These are phyloP conservation scores for Herpailurus yagouaroundi DNA, from an alignment of 2,113 vertebrate genomes.

Conservation along the genomic window DNA sequence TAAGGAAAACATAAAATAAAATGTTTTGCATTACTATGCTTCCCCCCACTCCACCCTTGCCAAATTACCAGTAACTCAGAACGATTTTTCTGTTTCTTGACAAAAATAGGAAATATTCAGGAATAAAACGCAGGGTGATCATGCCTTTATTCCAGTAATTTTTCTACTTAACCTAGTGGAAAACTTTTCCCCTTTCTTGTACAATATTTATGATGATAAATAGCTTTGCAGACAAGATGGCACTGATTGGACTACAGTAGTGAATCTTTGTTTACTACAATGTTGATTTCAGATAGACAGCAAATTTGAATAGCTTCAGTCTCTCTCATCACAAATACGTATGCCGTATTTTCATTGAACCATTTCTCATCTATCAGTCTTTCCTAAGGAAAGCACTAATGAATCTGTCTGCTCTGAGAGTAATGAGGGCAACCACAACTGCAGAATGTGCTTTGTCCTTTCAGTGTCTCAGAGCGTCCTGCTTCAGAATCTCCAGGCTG, in stretches of 20 bases:
- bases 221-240: slow-evolving; percentile 4
- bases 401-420: background rate
- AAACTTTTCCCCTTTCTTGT: background rate
- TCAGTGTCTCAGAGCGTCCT: background rate
- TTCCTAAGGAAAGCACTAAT: background rate
- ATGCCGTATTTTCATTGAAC: background rate
- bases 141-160: background rate
- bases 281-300: slow-evolving; percentile 7
- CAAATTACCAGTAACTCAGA: background rate
- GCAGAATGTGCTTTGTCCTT: background rate
- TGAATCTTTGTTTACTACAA: background rate
- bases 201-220: slow-evolving; percentile 29
- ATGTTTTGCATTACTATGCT: background rate
- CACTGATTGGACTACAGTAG: background rate
- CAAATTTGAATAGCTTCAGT: background rate
- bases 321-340: background rate
- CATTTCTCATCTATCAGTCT: background rate
- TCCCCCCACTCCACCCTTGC: accelerated
- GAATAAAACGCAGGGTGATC: background rate
- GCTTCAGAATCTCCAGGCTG: background rate
- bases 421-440: background rate
- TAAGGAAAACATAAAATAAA: background rate
- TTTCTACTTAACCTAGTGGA: slow-evolving; percentile 32
- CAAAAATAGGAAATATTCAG: slow-evolving; percentile 29
- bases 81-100: slow-evolving; percentile 18